Evolutionary conservation across 2,888 invertebrate species (phyloP), one percentile per base, ranked within the genome.

Genomic region (Caenorhabditis afra): DNA sequence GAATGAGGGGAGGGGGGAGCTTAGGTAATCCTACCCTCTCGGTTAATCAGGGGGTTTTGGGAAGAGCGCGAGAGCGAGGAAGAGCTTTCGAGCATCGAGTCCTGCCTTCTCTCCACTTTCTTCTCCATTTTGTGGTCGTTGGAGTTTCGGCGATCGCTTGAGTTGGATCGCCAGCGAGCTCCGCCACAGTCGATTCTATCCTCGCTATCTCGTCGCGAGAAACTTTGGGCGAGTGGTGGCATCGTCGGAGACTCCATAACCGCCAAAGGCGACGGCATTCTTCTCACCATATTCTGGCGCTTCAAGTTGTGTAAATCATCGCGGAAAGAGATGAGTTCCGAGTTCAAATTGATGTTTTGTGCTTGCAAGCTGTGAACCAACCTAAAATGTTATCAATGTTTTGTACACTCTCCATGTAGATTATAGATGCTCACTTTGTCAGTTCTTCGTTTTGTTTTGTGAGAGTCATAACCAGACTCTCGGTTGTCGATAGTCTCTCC

Each of bases 141-240:
- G n/a, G 71, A 79, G 41, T 78, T 78, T 5, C 79, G 22, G 12
- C 79, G 67, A 23, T 79, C 79, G 52, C 68, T 64, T 41, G 79
- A 79, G 23, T 64, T 74, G 2, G 79, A 79, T 49, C 79, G 44
- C 73, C 73, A 74, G 10, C 79, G 66, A 1, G 73, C 73, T 12
- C 79, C 79, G 5, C 73, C 78, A n/a, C 39, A 47, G 22, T 66
- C 66, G 16, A 66, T 59, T 29, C 66, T n/a, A n/a, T 74, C 74
- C 53, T 74, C 74, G 23, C 66, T 65, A 12, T 74, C 74, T 66
- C 74, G 67, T 50, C 68, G 61, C 18, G 55, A 62, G 22, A 76
- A 76, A 29, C 62, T 62, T 16, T 67, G 68, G 22, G 62, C 49
- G 55, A 76, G n/a, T 0, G 66, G 65, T 5, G 66, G 74, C 44